Conservation (phyloP, 2,888 invertebrate genomes). For the Hyppa rectilinea region DNA sequence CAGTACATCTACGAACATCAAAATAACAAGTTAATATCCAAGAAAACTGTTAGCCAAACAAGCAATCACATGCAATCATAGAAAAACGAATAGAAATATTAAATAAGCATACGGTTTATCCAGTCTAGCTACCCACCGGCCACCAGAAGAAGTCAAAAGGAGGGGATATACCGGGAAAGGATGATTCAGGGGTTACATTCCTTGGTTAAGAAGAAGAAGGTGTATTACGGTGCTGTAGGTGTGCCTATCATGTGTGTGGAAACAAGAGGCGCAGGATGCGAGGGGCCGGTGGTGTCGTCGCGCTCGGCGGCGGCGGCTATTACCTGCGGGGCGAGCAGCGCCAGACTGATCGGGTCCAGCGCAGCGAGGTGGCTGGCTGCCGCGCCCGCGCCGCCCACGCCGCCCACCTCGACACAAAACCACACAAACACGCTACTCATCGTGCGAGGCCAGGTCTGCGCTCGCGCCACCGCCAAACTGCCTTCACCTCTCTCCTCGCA, state of each 20-base stretch:
- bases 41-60: slow-evolving; percentile 79
- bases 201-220: slow-evolving; percentile 30
- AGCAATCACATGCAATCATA: slow-evolving; percentile 83
- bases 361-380: slow-evolving; percentile 90
- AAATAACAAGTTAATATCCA: slow-evolving; percentile 44
- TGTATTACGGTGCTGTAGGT: slow-evolving; percentile 62
- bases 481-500: slow-evolving; percentile 80
- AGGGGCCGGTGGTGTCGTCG: slow-evolving; percentile 77
- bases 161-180: slow-evolving; percentile 66
- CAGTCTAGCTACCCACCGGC: slow-evolving; percentile 86
- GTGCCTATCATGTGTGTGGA: slow-evolving; percentile 46
- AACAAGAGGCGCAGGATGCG: slow-evolving; percentile 51
- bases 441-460: slow-evolving; percentile 80
- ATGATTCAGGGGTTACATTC: slow-evolving; percentile 53
- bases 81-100: slow-evolving; percentile 77
- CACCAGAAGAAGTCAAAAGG: slow-evolving; percentile 78
- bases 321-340: slow-evolving; percentile 90
- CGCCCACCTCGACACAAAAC: slow-evolving; percentile 92
- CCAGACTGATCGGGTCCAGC: slow-evolving; percentile 90
- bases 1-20: slow-evolving; percentile 53
- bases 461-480: slow-evolving; percentile 71
- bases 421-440: slow-evolving; percentile 90
- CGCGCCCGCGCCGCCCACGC: slow-evolving; percentile 90
- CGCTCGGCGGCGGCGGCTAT: slow-evolving; percentile 73
- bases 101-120: slow-evolving; percentile 84